phyloP scores from a whole-genome alignment of 2,113 vertebrate species.

The Okapia johnstoni region DNA sequence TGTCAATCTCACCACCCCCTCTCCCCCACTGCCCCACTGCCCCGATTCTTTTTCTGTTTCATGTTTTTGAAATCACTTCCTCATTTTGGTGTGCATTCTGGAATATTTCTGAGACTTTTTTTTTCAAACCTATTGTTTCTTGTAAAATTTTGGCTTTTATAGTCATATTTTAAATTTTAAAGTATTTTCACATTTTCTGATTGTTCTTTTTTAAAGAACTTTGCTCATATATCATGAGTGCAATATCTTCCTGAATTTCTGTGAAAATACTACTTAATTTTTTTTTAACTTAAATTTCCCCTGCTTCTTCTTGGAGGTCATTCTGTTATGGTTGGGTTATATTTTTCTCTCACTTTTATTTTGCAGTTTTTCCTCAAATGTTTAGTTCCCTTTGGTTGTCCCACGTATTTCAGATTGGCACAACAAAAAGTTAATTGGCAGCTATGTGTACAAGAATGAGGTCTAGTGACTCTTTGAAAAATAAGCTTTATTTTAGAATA shows the following conservation, averaged over 20 bases:
- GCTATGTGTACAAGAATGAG: background rate
- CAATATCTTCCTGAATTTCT: background rate
- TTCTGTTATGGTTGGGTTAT: background rate
- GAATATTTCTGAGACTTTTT: background rate
- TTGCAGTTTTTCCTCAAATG: background rate
- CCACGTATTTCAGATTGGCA: background rate
- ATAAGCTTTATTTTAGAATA: background rate
- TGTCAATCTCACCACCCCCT: background rate
- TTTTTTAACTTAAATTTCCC: background rate
- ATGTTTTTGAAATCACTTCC: background rate
- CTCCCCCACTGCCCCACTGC: rapidly evolving
- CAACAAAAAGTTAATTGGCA: background rate
- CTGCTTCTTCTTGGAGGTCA: background rate
- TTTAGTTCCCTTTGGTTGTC: background rate
- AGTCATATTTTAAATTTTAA: background rate
- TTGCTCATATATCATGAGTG: background rate
- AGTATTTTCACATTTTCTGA: background rate
- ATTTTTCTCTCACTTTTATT: background rate
- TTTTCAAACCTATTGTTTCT: background rate
- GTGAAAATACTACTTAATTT: background rate
- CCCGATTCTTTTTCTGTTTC: background rate
- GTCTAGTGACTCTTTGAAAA: background rate
- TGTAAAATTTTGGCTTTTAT: background rate
- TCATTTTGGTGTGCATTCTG: background rate
- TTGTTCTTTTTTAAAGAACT: background rate